phyloP scores from a whole-genome alignment of 2,888 invertebrate genomes.

The Autographa pulchrina region DNA sequence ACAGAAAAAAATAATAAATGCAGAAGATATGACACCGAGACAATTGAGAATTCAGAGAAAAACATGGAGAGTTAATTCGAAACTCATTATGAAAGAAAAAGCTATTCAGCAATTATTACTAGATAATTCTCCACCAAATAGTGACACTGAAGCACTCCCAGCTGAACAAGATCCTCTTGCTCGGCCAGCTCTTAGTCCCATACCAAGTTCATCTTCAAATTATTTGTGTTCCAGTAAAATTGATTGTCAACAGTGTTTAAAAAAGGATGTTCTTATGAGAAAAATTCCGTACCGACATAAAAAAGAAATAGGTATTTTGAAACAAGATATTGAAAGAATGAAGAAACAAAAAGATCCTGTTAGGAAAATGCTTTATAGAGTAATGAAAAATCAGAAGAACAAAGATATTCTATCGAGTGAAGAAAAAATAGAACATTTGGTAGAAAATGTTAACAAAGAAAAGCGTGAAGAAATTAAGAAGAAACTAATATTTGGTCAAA shows the following conservation, averaged over 20 bases:
- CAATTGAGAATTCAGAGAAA: constrained; percentile 16
- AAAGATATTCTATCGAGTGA: neutral
- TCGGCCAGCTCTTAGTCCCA: neutral
- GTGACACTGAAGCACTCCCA: constrained; percentile 18
- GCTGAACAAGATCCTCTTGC: constrained; percentile 6
- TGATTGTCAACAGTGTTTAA: constrained; percentile 7
- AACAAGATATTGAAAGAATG: neutral
- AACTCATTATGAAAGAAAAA: constrained; percentile 16
- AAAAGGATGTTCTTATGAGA: constrained; percentile 1
- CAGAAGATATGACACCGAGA: constrained; percentile 17
- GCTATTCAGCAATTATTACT: constrained; percentile 12
- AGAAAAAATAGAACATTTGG: constrained; percentile 13
- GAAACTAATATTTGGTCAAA: constrained; percentile 11
- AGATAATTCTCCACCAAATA: constrained; percentile 23
- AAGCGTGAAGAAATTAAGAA: constrained; percentile 14
- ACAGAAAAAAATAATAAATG: constrained; percentile 10
- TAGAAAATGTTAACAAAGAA: constrained; percentile 7
- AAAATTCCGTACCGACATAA: neutral
- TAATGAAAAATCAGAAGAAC: neutral
- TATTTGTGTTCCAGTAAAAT: constrained; percentile 1
- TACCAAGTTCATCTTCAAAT: constrained; percentile 10
- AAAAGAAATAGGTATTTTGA: constrained; percentile 1
- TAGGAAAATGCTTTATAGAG: constrained; percentile 6
- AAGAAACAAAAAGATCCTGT: constrained; percentile 8
- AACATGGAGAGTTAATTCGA: constrained; percentile 14